Evolutionary conservation across 1,140 invertebrate species (phyloP).

Genomic region (Pogonognathellus flavescens): DNA sequence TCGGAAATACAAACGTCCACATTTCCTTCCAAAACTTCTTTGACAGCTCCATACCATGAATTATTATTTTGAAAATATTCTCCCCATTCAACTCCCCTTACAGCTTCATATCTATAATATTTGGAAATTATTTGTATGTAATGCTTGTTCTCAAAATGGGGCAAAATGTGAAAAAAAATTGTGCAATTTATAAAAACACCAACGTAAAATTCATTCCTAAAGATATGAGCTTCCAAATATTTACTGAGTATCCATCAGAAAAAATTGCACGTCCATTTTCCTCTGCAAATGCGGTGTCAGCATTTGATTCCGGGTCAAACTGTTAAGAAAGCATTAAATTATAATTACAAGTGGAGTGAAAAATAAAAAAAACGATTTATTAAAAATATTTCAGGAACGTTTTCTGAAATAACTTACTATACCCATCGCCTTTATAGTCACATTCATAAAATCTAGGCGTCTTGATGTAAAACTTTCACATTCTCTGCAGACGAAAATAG

Average conservation of each 20-base stretch:
- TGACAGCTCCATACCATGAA: slow-evolving; percentile 39
- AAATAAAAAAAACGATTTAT: no score
- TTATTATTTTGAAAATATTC: not conserved
- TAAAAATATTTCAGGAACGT: not conserved
- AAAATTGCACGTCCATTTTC: not conserved
- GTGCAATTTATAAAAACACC: not conserved
- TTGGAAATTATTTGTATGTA: slow-evolving; percentile 1
- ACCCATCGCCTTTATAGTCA: slow-evolving; percentile 12
- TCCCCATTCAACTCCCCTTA: slow-evolving; percentile 21
- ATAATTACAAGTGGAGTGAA: no score
- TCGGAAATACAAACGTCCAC: slow-evolving; percentile 39
- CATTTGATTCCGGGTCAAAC: slow-evolving; percentile 32
- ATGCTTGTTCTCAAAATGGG: not conserved
- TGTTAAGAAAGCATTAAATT: not conserved
- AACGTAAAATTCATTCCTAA: slow-evolving; percentile 52
- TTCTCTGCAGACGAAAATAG: not conserved
- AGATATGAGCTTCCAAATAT: not conserved
- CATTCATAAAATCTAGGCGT: not conserved
- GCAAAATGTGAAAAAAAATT: not conserved
- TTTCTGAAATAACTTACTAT: slow-evolving; percentile 48
- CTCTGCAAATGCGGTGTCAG: slow-evolving; percentile 45
- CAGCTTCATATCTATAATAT: not conserved
- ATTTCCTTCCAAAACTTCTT: slow-evolving; percentile 19
- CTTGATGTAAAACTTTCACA: not conserved
- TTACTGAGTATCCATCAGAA: slow-evolving; percentile 22